Evolutionary conservation across 2,888 invertebrate genomes (phyloP), one percentile per base, ranked within the genome.

Genomic region (Norana najaformis): DNA sequence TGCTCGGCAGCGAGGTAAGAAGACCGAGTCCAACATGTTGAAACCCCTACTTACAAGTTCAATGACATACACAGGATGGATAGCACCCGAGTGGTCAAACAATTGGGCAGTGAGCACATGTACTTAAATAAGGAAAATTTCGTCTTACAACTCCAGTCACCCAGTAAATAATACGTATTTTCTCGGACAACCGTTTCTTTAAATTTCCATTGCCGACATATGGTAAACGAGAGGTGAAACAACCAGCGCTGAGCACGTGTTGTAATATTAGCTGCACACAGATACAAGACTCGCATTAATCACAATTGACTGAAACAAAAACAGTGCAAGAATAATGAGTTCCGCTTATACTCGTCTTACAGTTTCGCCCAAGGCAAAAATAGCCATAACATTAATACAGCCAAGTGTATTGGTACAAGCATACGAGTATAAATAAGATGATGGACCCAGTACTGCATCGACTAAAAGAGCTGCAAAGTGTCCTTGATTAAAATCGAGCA

Each of bases 1-100:
- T 94, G 91, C 93, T 95, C 11, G 95, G 95, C 37, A 94, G 94
- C 69, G 95, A 95, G 94, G 95, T 95, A 47, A 38, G 89, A 30
- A 69, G n/a, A 69, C 69, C 6, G 18, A 16, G 18, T 69, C 69
- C 69, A 69, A n/a, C 8, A 69, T n/a, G 30, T 13, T 69, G n/a
- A 69, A 69, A 30, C 5, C 14, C 30, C 14, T 69, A 69, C n/a
- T 69, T 69, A n/a, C 69, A 69, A 11, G n/a, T 69, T 69, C 30
- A 8, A 69, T 69, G n/a, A 69, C 8, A 13, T 41, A 41, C 14
- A 13, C 18, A 41, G 14, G 41, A 11, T 41, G 41, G 41, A 41
- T 13, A 41, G 18, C 41, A 13, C 41, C 18, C 41, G 13, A 18
- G 14, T 1, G 41, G 41, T 41, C 41, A 41, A 41, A 41, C 41